Base-by-base conservation (phyloP, 2,888 invertebrate genomes). In the Ichneumoninae sp. region DNA sequence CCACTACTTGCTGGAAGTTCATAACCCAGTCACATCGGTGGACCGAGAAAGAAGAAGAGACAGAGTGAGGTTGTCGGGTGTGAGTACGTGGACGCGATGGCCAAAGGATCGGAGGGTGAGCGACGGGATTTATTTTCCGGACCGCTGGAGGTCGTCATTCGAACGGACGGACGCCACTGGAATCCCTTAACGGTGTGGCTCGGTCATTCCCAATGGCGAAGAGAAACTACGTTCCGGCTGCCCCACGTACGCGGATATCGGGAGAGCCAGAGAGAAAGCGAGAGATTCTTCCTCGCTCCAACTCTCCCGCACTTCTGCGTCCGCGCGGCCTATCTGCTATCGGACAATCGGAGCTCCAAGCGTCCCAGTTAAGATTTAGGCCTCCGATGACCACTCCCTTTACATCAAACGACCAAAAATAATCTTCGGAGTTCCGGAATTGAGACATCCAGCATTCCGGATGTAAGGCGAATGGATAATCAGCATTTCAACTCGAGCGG, bases 111-210 rank as follows among this genome's bases (percentile, higher is more conserved):
- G 50, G 70, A n/a, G 47, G 50, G 75, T 70, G 85, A 77, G 62
- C 65, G 85, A 86, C 80, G 70, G 85, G 87, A 89, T 91, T 91
- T 90, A 91, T 91, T 91, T 91, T 89, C 89, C 87, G 88, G 90
- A 90, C 91, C 89, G 89, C 89, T 90, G 89, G 84, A 89, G 89
- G 87, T 90, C 91, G 89, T 90, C 90, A 91, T 91, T 89, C 88
- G 88, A 90, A 89, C 87, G 88, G 89, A 90, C 89, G 89, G 88
- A 91, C 90, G 87, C 89, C 86, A 83, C 75, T 86, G 89, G 90
- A 91, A 90, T 91, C 89, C 90, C 91, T 90, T 88, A 89, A 91
- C 88, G 88, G 87, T 69, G 19, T 72, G 80, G 81, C 69, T 86
- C 68, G 85, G 84, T 88, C 90, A 86, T 90, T 89, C 86, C 88